Evolutionary conservation across 2,113 vertebrate species (phyloP).

Genomic region (Craseonycteris thonglongyai): DNA sequence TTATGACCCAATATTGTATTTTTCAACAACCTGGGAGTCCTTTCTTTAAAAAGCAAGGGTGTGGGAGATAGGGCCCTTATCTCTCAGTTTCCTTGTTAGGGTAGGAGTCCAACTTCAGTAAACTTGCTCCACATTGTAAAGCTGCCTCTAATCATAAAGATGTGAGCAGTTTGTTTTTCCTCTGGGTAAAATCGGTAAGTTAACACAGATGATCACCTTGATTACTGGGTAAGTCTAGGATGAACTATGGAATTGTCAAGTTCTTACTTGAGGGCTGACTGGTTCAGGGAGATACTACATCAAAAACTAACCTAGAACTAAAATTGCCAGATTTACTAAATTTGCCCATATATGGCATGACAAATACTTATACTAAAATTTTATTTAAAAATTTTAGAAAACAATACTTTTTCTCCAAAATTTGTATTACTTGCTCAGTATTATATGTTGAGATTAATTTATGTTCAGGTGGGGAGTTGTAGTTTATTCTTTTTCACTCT

Average conservation of each 20-base stretch:
- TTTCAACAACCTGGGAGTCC: neutral
- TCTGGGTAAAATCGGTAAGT: neutral
- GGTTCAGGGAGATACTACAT: neutral
- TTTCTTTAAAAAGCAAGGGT: neutral
- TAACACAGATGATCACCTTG: neutral
- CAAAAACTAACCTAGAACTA: neutral
- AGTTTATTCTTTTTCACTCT: neutral
- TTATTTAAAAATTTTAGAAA: neutral
- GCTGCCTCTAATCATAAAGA: neutral
- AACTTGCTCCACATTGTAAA: neutral
- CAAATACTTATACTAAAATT: neutral
- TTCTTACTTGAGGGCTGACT: neutral
- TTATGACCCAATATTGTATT: neutral
- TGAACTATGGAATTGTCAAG: neutral
- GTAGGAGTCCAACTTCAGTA: neutral
- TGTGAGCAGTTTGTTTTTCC: neutral
- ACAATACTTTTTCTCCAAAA: neutral
- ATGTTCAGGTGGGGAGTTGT: neutral
- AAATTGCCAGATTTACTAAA: neutral
- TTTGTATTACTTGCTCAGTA: neutral
- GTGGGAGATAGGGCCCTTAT: neutral
- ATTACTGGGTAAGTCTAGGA: neutral
- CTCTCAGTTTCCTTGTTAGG: neutral
- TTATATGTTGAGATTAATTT: neutral
- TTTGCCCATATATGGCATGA: neutral